Evolutionary conservation across 1,140 invertebrate genomes (phyloP).

Genomic region (Halyomorpha halys): DNA sequence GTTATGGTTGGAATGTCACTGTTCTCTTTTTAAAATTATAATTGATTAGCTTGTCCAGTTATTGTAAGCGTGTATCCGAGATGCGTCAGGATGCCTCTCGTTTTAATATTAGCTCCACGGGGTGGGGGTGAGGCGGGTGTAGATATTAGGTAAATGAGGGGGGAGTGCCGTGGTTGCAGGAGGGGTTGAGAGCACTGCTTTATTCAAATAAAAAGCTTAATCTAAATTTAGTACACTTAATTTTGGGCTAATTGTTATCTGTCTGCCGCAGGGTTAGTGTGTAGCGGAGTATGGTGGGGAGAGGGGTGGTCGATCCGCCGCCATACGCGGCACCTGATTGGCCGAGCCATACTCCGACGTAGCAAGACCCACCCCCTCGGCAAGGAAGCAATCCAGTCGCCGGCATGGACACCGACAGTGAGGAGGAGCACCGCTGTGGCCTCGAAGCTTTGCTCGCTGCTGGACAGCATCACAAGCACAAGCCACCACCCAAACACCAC

Average conservation of each 20-base stretch:
- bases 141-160: too few species aligned
- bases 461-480: slow-evolving; percentile 9
- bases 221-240: slow-evolving; percentile 11
- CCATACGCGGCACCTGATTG: neutral
- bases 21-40: too few species aligned
- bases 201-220: slow-evolving; percentile 10
- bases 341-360: neutral
- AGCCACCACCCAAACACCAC: slow-evolving; percentile 29
- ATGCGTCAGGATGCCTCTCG: too few species aligned
- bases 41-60: too few species aligned
- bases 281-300: neutral
- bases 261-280: slow-evolving; percentile 1
- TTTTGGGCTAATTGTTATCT: slow-evolving; percentile 8
- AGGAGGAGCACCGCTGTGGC: slow-evolving; percentile 8
- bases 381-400: neutral
- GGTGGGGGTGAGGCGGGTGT: too few species aligned
- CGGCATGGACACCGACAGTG: slow-evolving; percentile 15
- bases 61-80: too few species aligned
- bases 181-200: too few species aligned
- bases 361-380: neutral
- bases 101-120: too few species aligned
- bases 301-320: neutral
- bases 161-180: too few species aligned
- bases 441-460: neutral
- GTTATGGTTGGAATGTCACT: too few species aligned